Evolutionary conservation across 2,888 invertebrate genomes (phyloP).

Genomic region (Lepetodrilus schrolli): DNA sequence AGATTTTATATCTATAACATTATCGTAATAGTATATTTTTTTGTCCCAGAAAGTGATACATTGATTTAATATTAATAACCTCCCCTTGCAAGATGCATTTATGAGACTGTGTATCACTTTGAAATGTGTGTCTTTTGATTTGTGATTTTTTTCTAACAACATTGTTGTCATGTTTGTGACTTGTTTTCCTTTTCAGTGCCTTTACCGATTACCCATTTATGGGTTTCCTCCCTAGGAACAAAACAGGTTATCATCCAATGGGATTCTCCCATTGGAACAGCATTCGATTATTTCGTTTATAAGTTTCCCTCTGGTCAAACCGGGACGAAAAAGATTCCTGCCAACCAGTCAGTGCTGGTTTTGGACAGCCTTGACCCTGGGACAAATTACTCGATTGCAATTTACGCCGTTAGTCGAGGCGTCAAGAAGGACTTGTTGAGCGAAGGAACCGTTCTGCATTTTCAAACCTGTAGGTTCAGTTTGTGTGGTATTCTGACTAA

Average conservation of each 20-base stretch:
- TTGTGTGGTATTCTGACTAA: no score
- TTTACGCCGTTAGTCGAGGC: slow-evolving; percentile 34
- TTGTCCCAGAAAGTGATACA: no score
- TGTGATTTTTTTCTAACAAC: neutral
- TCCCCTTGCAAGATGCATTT: no score
- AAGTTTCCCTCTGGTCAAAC: slow-evolving; percentile 35
- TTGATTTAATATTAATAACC: no score
- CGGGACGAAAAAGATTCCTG: slow-evolving; percentile 30
- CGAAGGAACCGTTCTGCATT: slow-evolving; percentile 30
- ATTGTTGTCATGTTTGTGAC: neutral
- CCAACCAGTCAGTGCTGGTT: slow-evolving; percentile 21
- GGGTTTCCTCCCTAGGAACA: slow-evolving; percentile 35
- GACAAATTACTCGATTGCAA: slow-evolving; percentile 38
- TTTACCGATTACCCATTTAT: slow-evolving; percentile 35
- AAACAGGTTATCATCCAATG: slow-evolving; percentile 37
- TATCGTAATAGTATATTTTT: no score
- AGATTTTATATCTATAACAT: no score
- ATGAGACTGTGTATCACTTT: neutral
- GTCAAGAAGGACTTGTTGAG: slow-evolving; percentile 34
- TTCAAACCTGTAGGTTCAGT: slow-evolving; percentile 40
- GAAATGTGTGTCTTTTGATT: neutral
- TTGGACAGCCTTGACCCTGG: slow-evolving; percentile 38
- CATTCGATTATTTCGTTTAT: slow-evolving; percentile 39
- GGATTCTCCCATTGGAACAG: slow-evolving; percentile 38
- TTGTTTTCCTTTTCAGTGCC: slow-evolving; percentile 37